A percentile compares a stretch with the other conserved stretches of the same genome.
These are phyloP conservation scores for Drosophila teissieri DNA, from an alignment of 1,140 invertebrate genomes.

Conservation along the genomic window DNA sequence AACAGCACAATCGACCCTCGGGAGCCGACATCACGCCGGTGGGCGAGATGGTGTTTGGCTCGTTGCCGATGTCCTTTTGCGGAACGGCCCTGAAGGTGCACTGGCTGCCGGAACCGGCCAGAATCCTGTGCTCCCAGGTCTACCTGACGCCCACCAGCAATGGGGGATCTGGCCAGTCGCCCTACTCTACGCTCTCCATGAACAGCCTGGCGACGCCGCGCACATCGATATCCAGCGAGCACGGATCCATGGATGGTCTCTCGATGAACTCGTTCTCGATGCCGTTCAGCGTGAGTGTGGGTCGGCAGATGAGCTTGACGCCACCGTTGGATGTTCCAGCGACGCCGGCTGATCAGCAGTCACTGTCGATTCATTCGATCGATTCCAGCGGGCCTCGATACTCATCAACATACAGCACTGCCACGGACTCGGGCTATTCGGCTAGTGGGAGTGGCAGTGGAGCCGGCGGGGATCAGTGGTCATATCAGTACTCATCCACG, in stretches of 20 bases:
- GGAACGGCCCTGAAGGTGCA: constrained; percentile 94
- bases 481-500: constrained; percentile 82
- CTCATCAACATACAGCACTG: constrained; percentile 80
- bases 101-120: constrained; percentile 89
- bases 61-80: constrained; percentile 93
- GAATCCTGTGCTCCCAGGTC: constrained; percentile 90
- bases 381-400: constrained; percentile 67
- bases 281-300: constrained; percentile 74
- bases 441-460: constrained; percentile 69
- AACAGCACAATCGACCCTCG: constrained; percentile 87
- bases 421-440: constrained; percentile 82
- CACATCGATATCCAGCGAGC: constrained; percentile 78
- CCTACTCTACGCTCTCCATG: constrained; percentile 80
- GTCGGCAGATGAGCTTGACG: constrained; percentile 74
- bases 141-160: constrained; percentile 84
- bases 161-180: constrained; percentile 56
- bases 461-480: constrained; percentile 74
- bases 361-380: constrained; percentile 54
- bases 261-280: constrained; percentile 84
- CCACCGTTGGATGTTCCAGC: constrained; percentile 76
- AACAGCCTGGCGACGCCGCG: constrained; percentile 73
- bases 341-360: constrained; percentile 60
- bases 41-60: constrained; percentile 96
- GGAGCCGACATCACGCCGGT: constrained; percentile 89
- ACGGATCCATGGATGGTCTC: constrained; percentile 77